Conservation (phyloP, 1,140 invertebrate genomes). For the Periplaneta americana region DNA sequence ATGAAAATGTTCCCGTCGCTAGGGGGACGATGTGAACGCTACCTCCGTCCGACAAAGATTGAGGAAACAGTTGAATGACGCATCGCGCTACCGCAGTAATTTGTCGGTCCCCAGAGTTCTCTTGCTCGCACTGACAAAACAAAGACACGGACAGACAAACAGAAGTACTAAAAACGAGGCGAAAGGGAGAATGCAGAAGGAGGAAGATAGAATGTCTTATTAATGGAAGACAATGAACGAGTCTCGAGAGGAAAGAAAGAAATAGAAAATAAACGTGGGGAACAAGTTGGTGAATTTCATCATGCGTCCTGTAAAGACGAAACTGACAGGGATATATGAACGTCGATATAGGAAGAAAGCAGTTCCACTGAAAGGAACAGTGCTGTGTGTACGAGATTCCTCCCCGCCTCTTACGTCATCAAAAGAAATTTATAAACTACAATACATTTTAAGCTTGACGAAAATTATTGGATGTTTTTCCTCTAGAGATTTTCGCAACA, state of each 20-base stretch:
- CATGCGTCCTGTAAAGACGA: neutral
- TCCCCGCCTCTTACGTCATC: too few species aligned
- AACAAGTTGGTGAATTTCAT: neutral
- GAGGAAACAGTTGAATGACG: neutral
- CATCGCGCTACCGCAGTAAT: neutral
- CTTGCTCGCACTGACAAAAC: neutral
- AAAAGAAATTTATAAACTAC: too few species aligned
- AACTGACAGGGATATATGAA: neutral
- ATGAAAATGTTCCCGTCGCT: neutral
- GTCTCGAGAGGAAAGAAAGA: neutral
- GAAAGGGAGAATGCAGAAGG: neutral
- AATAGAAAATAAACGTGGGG: neutral
- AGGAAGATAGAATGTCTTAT: neutral
- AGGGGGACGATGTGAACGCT: neutral
- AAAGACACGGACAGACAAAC: neutral
- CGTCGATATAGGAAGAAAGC: neutral
- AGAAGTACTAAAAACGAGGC: neutral
- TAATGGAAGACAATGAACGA: neutral
- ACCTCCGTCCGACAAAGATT: neutral
- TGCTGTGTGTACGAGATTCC: too few species aligned
- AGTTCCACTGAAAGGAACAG: too few species aligned
- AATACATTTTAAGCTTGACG: too few species aligned
- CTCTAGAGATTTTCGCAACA: too few species aligned
- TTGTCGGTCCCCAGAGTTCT: neutral
- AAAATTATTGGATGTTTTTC: too few species aligned